Evolutionary conservation across 2,888 invertebrate genomes (phyloP).

Genomic region (Scrobipalpa costella): DNA sequence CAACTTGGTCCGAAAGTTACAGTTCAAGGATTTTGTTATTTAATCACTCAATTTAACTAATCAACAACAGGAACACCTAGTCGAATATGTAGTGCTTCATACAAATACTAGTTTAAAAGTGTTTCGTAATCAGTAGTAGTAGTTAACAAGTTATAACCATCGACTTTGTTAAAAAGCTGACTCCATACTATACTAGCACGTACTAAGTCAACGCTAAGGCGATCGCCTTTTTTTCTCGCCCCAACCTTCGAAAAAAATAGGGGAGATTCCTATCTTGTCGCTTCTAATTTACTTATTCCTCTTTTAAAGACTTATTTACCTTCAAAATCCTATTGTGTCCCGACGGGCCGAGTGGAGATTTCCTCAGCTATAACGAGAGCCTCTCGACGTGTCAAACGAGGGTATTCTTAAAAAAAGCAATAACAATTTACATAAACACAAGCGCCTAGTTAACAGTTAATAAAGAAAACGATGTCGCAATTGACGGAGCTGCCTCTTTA

Average conservation of each 20-base stretch:
- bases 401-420: slow-evolving; percentile 77
- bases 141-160: too few species aligned
- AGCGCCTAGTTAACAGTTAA: slow-evolving; percentile 80
- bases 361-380: slow-evolving; percentile 67
- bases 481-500: slow-evolving; percentile 68
- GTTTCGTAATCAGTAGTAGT: too few species aligned
- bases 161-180: not conserved
- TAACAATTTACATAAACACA: slow-evolving; percentile 81
- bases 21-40: too few species aligned
- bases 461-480: slow-evolving; percentile 77
- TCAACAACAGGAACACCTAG: too few species aligned
- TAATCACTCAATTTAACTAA: too few species aligned
- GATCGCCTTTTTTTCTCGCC: slow-evolving; percentile 76
- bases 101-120: too few species aligned
- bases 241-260: slow-evolving; percentile 77
- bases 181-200: slow-evolving; percentile 54
- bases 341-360: slow-evolving; percentile 62
- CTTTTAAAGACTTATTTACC: slow-evolving; percentile 88
- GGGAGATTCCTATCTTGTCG: slow-evolving; percentile 89
- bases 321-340: slow-evolving; percentile 81
- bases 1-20: too few species aligned
- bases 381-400: slow-evolving; percentile 77
- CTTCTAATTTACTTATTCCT: slow-evolving; percentile 91
- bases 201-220: slow-evolving; percentile 61
- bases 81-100: too few species aligned